Base-by-base conservation (phyloP, 2,888 invertebrate species). In the Desoria tigrina region DNA sequence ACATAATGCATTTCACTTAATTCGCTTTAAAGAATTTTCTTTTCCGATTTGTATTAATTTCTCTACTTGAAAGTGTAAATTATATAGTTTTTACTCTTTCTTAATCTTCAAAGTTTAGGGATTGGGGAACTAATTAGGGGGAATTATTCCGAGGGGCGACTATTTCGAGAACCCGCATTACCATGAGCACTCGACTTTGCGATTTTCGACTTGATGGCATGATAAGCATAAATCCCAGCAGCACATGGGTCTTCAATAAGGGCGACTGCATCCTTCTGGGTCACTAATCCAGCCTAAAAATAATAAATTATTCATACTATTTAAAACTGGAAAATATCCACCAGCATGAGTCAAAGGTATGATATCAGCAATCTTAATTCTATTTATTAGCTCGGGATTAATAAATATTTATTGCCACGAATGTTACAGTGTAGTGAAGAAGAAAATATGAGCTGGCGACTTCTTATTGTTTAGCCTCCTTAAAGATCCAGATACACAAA, bases 201-300 rank as follows among this genome's bases (percentile, higher is more conserved):
- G 2, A 71, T 42, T 54, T 72, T 69, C 1, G 67, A 65, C 57
- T 72, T 72, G 42, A 72, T 51, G 23, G 66, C 61, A 42, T 72
- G 72, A 26, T 63, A 60, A 32, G 69, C 65, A 63, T 67, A 72
- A 39, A 72, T 59, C 27, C 72, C 69, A 16, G 70, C 68, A 51
- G 74, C 74, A 63, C 68, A 65, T 9, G 73, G 66, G 65, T 74
- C 74, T 65, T 74, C 74, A 54, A 74, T 70, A 11, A 74, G 57
- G 21, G 71, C 71, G 2, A 74, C 42, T 28, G 66, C 69, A 63
- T 74, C 74, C 16, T 63, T 57, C 26, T 69, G 63, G 18, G 56
- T 54, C 16, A 72, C 63, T 11, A 74, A 49, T 21, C 72, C 70
- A 60, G 64, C 64, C 74, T 74, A 39, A 2, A 61, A 61, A 56